Evolutionary conservation across 2,113 vertebrate species (phyloP), one percentile per base, ranked within the genome.

Genomic region (Peromyscus polionotus): DNA sequence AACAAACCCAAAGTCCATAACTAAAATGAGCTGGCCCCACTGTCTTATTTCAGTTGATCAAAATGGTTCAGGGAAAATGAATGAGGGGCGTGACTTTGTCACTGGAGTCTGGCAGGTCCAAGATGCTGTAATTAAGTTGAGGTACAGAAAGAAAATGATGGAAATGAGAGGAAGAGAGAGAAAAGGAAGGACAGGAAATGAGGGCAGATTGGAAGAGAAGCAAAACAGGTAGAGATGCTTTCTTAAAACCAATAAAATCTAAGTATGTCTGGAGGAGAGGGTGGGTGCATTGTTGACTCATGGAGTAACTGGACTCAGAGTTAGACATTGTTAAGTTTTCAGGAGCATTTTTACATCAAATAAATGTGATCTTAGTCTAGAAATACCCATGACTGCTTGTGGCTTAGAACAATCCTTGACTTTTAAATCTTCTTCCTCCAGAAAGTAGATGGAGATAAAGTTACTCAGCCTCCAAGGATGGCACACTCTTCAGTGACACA

Each of bases 301-400:
- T 57, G 70, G 59, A 93, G 68, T 90, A 57, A 76, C 24, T 19
- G 3, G 39, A 96, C 86, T 76, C 22, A 67, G 24, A 92, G 59
- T 61, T 94, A 90, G 57, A 42, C 22, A 14, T 31, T 48, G 36
- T 48, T 90, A 90, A 59, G 42, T 75, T 94, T 79, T 51, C 12
- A 93, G 83, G 26, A 91, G 13, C 7, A 54, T 68, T 94, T 91
- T 91, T 75, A 33, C 80, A 36, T 75, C 33, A 85, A 68, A 91
- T 85, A 93, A 91, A 80, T 65, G 22, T 39, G 33, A 88, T 12
- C 36, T 9, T 68, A 75, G 3, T 17, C 54, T 73, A 93, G 26
- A 96, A 94, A 73, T 72, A 59, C 22, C n/a, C 83, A 20, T 83
- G 92, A 83, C 54, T 42, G 2, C 68, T 36, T 90, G 70, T 73